These are phyloP conservation scores for Ceyx erithaca DNA, from an alignment of 2,797 vertebrate species.

Conservation along the genomic window DNA sequence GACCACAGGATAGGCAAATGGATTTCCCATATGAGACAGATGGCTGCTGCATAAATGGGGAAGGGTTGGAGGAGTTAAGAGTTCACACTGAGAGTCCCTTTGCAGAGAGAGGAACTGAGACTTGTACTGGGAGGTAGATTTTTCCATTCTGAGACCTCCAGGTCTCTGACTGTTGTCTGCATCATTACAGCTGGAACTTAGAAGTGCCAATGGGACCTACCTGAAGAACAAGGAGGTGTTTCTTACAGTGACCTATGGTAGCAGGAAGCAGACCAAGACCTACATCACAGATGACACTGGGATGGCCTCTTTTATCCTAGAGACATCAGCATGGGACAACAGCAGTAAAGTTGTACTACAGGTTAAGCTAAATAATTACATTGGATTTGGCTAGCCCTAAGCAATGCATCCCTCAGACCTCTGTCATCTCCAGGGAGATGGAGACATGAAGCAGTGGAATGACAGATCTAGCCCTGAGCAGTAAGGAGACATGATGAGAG, in stretches of 20 bases:
- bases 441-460: background rate
- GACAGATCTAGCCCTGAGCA: background rate
- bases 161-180: background rate
- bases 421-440: background rate
- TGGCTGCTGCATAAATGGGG: background rate
- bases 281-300: constrained; percentile 32
- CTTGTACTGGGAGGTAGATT: background rate
- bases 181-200: constrained; percentile 35
- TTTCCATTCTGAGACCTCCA: background rate
- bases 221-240: constrained; percentile 46
- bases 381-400: background rate
- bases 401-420: background rate
- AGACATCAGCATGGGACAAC: constrained; percentile 41
- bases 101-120: background rate
- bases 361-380: background rate
- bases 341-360: constrained; percentile 36
- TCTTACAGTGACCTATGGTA: constrained; percentile 35
- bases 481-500: background rate
- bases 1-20: background rate
- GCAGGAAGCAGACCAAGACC: constrained; percentile 21
- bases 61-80: background rate
- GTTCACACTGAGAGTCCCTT: background rate
- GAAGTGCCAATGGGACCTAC: constrained; percentile 29
- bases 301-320: constrained; percentile 26
- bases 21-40: background rate